phyloP scores from a whole-genome alignment of 2,797 vertebrate genomes.

The Poeciliopsis paucimaculata region DNA sequence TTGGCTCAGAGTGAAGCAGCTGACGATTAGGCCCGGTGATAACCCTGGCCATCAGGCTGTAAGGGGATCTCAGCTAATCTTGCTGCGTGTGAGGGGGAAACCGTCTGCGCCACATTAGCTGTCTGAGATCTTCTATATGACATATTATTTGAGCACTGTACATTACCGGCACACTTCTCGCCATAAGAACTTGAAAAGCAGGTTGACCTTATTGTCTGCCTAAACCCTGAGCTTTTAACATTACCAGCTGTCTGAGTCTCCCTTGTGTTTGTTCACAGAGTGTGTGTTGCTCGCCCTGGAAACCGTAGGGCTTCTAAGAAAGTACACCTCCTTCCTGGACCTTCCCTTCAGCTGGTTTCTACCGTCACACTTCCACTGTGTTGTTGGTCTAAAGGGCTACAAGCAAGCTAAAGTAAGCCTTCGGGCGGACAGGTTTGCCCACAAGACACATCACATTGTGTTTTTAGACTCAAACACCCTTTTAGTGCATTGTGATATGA shows the following conservation, averaged over 20 bases:
- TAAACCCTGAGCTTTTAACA: slow-evolving; percentile 2
- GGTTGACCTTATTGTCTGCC: not conserved
- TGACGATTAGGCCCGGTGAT: slow-evolving; percentile 31
- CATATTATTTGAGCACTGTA: not conserved
- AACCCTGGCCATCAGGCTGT: slow-evolving; percentile 33
- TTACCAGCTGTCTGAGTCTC: slow-evolving; percentile 21
- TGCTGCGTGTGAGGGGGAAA: not conserved
- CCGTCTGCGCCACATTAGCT: not conserved
- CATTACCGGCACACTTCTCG: not conserved
- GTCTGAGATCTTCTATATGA: not conserved
- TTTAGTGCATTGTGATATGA: slow-evolving; percentile 7
- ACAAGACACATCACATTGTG: slow-evolving; percentile 2
- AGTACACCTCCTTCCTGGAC: slow-evolving; percentile 90
- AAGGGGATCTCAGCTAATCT: slow-evolving; percentile 16
- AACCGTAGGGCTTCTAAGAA: slow-evolving; percentile 87
- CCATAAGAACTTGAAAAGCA: not conserved
- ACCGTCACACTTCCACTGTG: slow-evolving; percentile 77
- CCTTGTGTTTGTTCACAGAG: slow-evolving; percentile 71
- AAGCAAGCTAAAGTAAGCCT: slow-evolving; percentile 86
- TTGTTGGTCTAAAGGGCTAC: slow-evolving; percentile 81
- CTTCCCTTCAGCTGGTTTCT: slow-evolving; percentile 86
- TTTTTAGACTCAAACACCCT: slow-evolving; percentile 17
- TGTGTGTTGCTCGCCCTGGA: slow-evolving; percentile 85
- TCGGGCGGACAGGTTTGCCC: slow-evolving; percentile 21
- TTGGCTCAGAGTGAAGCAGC: not conserved